Percentiles rank a stretch among this genome's conserved stretches.
These are phyloP conservation scores for Pipra filicauda DNA, from an alignment of 2,113 vertebrate genomes.

Conservation along the genomic window DNA sequence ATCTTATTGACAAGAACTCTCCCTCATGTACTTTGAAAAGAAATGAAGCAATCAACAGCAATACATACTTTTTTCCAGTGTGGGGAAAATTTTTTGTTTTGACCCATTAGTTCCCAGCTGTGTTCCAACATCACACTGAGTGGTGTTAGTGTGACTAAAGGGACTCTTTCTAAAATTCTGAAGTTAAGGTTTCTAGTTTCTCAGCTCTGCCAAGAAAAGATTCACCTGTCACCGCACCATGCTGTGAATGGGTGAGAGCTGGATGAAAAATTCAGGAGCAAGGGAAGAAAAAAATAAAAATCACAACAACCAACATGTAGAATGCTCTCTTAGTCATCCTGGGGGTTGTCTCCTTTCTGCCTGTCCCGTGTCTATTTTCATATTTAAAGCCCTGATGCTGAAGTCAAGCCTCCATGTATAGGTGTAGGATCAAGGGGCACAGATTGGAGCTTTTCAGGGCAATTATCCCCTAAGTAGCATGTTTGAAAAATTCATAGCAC, in stretches of 20 bases:
- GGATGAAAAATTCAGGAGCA: neutral
- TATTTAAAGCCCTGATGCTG: neutral
- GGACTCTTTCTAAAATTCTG: neutral
- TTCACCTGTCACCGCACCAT: neutral
- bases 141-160: neutral
- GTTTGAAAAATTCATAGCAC: neutral
- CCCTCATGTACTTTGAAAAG: conserved; percentile 18
- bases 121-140: conserved; percentile 18
- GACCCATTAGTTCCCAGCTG: conserved; percentile 46
- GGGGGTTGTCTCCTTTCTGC: neutral
- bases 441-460: neutral
- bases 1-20: conserved; percentile 37
- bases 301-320: neutral
- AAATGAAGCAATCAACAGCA: conserved; percentile 57
- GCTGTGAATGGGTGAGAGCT: neutral
- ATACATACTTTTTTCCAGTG: neutral
- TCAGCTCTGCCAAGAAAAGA: neutral
- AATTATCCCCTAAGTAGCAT: neutral
- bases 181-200: neutral
- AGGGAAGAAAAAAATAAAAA: neutral
- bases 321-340: neutral
- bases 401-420: neutral
- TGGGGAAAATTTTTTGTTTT: neutral
- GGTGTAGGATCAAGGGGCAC: neutral
- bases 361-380: neutral